A percentile compares a stretch with the other conserved stretches of the same genome.
phyloP scores from a whole-genome alignment of 2,888 invertebrate genomes.

The Anagyrus pseudococci region DNA sequence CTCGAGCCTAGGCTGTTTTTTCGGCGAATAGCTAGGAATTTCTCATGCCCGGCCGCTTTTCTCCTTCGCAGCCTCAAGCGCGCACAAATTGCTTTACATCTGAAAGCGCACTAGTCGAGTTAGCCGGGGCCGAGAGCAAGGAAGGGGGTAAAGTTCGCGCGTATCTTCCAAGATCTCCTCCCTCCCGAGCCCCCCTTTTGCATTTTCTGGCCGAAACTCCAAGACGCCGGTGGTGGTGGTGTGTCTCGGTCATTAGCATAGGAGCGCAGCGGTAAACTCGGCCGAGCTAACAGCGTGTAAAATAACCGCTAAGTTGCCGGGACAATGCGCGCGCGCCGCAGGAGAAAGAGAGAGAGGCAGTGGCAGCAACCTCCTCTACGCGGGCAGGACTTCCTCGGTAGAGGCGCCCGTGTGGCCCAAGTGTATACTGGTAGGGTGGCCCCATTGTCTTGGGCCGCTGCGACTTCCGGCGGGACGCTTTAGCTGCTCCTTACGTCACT shows the following conservation, averaged over 20 bases:
- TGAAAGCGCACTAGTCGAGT: slow-evolving; percentile 13
- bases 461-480: slow-evolving; percentile 20
- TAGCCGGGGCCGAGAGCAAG: neutral
- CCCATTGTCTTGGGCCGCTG: neutral
- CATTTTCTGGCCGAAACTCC: neutral
- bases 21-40: no score
- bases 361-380: slow-evolving; percentile 1
- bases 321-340: slow-evolving; percentile 55
- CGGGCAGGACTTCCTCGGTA: neutral
- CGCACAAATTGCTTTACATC: slow-evolving; percentile 30
- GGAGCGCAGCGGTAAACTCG: slow-evolving; percentile 60
- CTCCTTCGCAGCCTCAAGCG: no score
- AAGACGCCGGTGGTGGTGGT: slow-evolving; percentile 9
- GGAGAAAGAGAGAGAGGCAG: no score
- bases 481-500: slow-evolving; percentile 29
- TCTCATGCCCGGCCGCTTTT: no score
- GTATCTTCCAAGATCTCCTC: slow-evolving; percentile 15
- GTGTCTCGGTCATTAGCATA: slow-evolving; percentile 58
- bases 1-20: no score
- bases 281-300: slow-evolving; percentile 62
- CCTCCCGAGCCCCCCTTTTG: no score
- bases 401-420: no score
- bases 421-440: no score
- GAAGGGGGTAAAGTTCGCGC: neutral
- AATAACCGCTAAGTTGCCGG: slow-evolving; percentile 63